Evolutionary conservation across 2,888 invertebrate species (phyloP).

Genomic region (Oxystoma pomonae): DNA sequence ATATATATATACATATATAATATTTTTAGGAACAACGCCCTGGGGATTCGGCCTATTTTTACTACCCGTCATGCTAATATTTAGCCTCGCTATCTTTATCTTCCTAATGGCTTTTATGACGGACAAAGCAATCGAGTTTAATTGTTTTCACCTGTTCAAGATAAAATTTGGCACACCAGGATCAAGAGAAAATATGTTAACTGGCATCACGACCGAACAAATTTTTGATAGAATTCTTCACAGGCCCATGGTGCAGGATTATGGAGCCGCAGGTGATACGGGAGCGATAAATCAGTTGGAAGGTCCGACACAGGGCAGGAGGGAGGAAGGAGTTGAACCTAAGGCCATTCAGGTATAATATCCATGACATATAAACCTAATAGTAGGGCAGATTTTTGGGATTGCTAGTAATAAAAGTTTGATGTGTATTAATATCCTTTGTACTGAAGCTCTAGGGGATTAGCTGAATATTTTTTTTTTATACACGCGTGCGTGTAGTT

Average conservation of each 20-base stretch:
- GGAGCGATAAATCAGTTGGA: neutral
- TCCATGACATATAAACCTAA: too few species aligned
- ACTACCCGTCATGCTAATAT: slow-evolving; percentile 29
- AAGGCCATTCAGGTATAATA: too few species aligned
- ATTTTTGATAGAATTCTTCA: slow-evolving; percentile 3
- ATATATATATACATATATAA: neutral
- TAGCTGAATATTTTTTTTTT: too few species aligned
- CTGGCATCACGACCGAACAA: slow-evolving; percentile 3
- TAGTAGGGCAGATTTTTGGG: too few species aligned
- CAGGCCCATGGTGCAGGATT: slow-evolving; percentile 17
- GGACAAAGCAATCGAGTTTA: slow-evolving; percentile 25
- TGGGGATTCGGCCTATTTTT: slow-evolving; percentile 28
- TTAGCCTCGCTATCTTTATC: slow-evolving; percentile 14
- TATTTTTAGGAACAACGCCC: slow-evolving; percentile 24
- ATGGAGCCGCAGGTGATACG: neutral
- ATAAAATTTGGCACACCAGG: slow-evolving; percentile 25
- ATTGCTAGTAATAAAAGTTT: too few species aligned
- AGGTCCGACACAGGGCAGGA: too few species aligned
- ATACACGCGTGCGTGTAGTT: too few species aligned
- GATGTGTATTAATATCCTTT: too few species aligned
- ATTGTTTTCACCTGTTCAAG: slow-evolving; percentile 28
- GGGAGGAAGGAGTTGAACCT: too few species aligned
- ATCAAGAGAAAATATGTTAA: slow-evolving; percentile 4
- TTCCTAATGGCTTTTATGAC: slow-evolving; percentile 20
- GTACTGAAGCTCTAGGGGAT: too few species aligned